Conservation (phyloP, 1,140 invertebrate genomes). For the Gonioctena quinquepunctata region DNA sequence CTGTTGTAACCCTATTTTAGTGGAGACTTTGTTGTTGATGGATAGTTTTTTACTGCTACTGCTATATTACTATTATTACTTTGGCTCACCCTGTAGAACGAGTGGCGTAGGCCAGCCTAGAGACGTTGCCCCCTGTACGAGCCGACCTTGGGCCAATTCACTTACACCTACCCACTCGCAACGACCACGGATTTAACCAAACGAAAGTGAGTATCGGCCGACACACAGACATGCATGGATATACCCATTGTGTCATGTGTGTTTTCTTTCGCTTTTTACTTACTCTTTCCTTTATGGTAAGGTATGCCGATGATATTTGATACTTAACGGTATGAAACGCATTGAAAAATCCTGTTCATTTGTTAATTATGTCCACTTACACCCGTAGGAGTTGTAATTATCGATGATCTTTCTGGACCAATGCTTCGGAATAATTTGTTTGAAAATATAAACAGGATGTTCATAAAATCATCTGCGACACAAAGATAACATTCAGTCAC, state of each 20-base stretch:
- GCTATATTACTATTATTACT: background rate
- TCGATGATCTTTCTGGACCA: no score
- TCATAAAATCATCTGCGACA: no score
- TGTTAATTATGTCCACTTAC: no score
- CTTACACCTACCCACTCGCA: slow-evolving; percentile 9
- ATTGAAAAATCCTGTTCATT: no score
- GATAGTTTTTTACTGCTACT: no score
- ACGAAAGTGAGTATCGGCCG: background rate
- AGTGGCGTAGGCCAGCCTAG: background rate
- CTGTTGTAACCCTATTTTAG: no score
- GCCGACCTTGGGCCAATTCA: slow-evolving; percentile 13
- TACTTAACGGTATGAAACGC: background rate
- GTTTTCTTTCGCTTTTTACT: background rate
- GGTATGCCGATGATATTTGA: background rate
- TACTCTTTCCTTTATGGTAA: background rate
- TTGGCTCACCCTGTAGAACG: background rate
- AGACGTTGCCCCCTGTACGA: slow-evolving; percentile 10
- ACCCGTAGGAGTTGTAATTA: no score
- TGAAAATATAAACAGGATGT: no score
- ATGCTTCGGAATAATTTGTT: no score
- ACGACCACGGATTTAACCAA: background rate
- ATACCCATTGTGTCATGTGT: background rate
- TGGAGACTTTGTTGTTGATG: no score
- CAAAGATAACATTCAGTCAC: no score
- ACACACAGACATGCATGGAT: background rate